phyloP scores from a whole-genome alignment of 2,113 vertebrate genomes.

The Rhipidura dahli region DNA sequence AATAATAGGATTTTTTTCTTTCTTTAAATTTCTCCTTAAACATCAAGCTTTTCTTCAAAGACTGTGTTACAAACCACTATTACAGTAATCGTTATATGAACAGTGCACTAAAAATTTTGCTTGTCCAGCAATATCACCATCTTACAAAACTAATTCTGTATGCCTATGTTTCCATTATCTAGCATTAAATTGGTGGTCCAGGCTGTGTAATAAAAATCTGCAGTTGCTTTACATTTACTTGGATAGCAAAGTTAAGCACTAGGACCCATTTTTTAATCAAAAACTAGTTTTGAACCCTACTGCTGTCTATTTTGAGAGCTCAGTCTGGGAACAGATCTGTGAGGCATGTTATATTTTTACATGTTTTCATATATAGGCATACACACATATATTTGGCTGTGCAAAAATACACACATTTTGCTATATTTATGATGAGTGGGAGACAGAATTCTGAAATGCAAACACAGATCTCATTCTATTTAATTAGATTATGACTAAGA shows the following conservation, averaged over 20 bases:
- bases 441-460: constrained; percentile 23
- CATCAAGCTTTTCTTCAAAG: background rate
- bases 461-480: background rate
- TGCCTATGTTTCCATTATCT: background rate
- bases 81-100: background rate
- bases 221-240: background rate
- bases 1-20: background rate
- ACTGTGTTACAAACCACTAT: background rate
- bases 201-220: background rate
- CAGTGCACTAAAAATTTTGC: background rate
- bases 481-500: constrained; percentile 41
- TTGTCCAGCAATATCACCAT: background rate
- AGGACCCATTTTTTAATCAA: background rate
- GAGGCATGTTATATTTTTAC: constrained; percentile 11
- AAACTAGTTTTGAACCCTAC: background rate
- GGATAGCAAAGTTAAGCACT: background rate
- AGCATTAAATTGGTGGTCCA: background rate
- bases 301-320: background rate
- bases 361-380: background rate
- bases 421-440: constrained; percentile 29
- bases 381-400: background rate
- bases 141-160: background rate
- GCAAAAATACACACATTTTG: constrained; percentile 10
- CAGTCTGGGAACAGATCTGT: background rate
- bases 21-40: background rate